phyloP scores from a whole-genome alignment of 1,140 invertebrate genomes.

The Potamilus streckersoni region DNA sequence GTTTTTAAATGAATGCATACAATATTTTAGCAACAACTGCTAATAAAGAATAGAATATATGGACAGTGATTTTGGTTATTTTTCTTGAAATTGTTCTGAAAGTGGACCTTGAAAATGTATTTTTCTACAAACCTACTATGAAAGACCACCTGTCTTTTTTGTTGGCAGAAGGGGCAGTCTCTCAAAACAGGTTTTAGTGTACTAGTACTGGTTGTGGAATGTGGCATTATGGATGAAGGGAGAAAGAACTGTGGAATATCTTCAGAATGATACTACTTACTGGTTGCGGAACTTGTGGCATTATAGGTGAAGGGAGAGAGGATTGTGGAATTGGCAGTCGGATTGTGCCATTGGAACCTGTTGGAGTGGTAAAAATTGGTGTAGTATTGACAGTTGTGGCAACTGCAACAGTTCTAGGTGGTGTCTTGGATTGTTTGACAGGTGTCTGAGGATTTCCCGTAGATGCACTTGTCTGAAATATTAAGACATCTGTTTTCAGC shows the following conservation, averaged over 20 bases:
- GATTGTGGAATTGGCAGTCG: conserved; percentile 31
- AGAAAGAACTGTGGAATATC: too few relatives aligned
- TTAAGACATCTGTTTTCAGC: too few relatives aligned
- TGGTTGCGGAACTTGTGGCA: conserved; percentile 5
- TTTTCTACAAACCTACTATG: too few relatives aligned
- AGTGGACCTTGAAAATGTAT: too few relatives aligned
- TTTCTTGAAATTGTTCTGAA: too few relatives aligned
- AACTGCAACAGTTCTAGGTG: not conserved
- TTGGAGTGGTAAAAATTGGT: conserved; percentile 2
- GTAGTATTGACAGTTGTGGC: not conserved
- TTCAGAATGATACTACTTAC: conserved; percentile 1
- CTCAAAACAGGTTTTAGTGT: too few relatives aligned
- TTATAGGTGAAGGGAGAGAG: not conserved
- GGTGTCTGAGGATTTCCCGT: conserved; percentile 21
- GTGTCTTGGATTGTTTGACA: conserved; percentile 25
- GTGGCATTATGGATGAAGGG: not conserved
- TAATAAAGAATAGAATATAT: too few relatives aligned
- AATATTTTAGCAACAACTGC: too few relatives aligned
- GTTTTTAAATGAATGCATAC: too few relatives aligned
- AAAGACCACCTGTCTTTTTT: too few relatives aligned
- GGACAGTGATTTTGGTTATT: too few relatives aligned
- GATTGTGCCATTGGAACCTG: conserved; percentile 16
- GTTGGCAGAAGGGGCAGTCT: too few relatives aligned
- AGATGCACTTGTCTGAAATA: not conserved
- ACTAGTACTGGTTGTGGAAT: not conserved